Evolutionary conservation across 2,797 vertebrate species (phyloP), one percentile per base, ranked within the genome.

Genomic region (Dicrostonyx torquatus): DNA sequence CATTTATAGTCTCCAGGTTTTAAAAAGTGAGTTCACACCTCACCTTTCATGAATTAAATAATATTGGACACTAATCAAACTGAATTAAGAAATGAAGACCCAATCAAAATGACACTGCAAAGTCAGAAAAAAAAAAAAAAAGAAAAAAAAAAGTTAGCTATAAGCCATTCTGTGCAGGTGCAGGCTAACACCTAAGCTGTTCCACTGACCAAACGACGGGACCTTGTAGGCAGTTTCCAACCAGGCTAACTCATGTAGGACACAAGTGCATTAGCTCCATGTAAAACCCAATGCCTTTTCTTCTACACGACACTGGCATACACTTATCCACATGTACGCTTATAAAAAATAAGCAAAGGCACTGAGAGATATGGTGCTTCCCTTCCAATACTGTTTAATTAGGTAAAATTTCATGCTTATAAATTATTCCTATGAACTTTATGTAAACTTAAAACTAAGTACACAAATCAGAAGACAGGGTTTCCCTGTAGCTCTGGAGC

Each of bases 281-380:
- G 62, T 90, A 48, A 60, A 90, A 93, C 12, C 34, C 37, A 64
- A 20, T 79, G 34, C 6, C 70, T 85, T 92, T 82, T 87, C 58
- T 72, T 68, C 37, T 58, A 53, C 6, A 89, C 1, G 53, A 91
- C 7, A 77, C 5, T 62, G 22, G 48, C 48, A 91, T 5, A 87
- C 43, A 84, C 29, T 84, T 66, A 88, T 50, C 58, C 22, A 70
- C 26, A 73, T 1, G 24, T 31, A 80, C 11, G 80, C 43, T 58
- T 89, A 80, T n/a, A 37, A 90, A 97, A 95, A 70, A 68, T 55
- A 91, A 89, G 26, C 48, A 70, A 91, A 94, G 34, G 22, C 53
- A 82, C 12, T 22, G 64, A 94, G 73, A 82, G 45, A 91, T n/a
- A 92, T 0, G 20, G 60, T 88, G 45, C 24, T 94, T 94, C 6